Base-by-base conservation (phyloP, 2,113 vertebrate genomes). In the Lipotes vexillifer region DNA sequence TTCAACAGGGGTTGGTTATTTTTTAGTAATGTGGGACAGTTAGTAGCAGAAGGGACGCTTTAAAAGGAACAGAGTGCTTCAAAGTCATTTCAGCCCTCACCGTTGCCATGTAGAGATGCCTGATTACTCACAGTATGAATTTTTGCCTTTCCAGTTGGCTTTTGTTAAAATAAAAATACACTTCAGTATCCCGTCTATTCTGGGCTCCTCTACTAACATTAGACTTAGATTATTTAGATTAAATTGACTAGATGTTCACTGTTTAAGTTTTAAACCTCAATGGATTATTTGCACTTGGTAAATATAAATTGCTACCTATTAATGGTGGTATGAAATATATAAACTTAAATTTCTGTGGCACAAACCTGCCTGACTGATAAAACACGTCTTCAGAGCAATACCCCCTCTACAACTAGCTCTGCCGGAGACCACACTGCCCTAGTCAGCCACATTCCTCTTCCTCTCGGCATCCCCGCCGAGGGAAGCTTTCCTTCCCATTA, bases 101-200 rank as follows among this genome's bases (percentile, higher is more conserved):
- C 5, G 31, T 95, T 89, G 38, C 75, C 8, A 12, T 49, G 4
- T 31, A 68, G 59, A 71, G 77, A 81, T 77, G 36, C 44, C 20
- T 1, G 15, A n/a, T 65, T 46, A 49, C 10, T 68, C n/a, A 55
- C 33, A 33, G 49, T 72, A 59, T 74, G 33, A 72, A 29, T 80
- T 57, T 94, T 72, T 55, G 31, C 27, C 11, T 94, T 93, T 91
- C 41, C 31, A 52, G 25, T 83, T 10, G 1, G 63, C 68, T 90
- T 92, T 88, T 77, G 36, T 59, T 89, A 88, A 92, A 57, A 88
- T 68, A 10, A 93, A 90, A 89, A 59, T 72, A 72, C n/a, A 86
- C 29, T 61, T 59, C 15, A 66, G 52, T 41, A 20, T 88, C n/a
- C 31, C 55, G 8, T 65, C 52, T 80, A 36, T 52, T 81, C 46